Conservation (phyloP, 2,113 vertebrate species). For the Brienomyrus brachyistius region DNA sequence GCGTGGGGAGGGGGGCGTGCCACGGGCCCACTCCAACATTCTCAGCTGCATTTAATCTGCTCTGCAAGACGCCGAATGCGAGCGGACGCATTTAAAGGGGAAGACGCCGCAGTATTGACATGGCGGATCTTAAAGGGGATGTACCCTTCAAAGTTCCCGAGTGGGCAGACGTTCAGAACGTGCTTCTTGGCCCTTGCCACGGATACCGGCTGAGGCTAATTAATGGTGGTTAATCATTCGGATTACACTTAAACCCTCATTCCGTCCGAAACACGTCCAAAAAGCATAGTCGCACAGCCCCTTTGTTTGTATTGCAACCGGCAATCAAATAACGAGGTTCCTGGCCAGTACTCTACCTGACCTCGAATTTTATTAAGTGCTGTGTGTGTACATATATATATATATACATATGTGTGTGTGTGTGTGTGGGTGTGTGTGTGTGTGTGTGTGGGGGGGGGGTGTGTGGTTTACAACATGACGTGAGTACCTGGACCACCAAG, state of each 20-base stretch:
- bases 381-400: conserved; percentile 61
- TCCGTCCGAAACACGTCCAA: conserved; percentile 90
- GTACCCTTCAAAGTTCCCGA: conserved; percentile 76
- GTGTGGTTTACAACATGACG: conserved; percentile 74
- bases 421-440: too few relatives aligned
- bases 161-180: conserved; percentile 79
- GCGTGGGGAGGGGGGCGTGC: conserved; percentile 57
- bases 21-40: conserved; percentile 89
- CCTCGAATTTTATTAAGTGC: conserved; percentile 89
- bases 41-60: conserved; percentile 99
- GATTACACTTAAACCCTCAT: conserved; percentile 99
- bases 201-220: conserved; percentile 84
- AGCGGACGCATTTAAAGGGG: conserved; percentile 73
- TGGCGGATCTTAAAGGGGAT: conserved; percentile 78
- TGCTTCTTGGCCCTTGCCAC: conserved; percentile 61
- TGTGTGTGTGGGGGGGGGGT: conserved; percentile 23
- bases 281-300: conserved; percentile 76
- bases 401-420: background rate
- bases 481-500: conserved; percentile 77
- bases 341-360: conserved; percentile 91
- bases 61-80: conserved; percentile 98
- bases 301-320: conserved; percentile 83
- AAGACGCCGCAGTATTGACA: conserved; percentile 63
- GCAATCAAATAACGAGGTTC: conserved; percentile 87
- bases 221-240: conserved; percentile 98